phyloP scores from a whole-genome alignment of 1,140 invertebrate genomes.

The Chelonus insularis region DNA sequence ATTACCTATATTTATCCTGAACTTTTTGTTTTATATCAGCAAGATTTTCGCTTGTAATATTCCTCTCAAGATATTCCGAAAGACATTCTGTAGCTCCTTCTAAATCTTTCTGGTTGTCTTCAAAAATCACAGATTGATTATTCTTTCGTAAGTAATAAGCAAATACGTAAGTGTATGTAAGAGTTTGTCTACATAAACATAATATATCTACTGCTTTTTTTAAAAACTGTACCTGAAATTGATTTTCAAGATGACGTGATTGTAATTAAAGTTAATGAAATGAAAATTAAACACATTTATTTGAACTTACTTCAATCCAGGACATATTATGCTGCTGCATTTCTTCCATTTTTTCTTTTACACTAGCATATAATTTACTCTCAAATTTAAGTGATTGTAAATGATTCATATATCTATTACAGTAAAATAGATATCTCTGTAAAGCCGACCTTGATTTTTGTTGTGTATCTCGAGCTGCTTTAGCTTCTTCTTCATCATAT shows the following conservation, averaged over 20 bases:
- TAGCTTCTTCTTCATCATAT: constrained; percentile 96
- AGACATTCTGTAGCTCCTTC: constrained; percentile 96
- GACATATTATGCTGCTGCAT: constrained; percentile 99
- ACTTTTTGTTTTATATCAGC: constrained; percentile 99
- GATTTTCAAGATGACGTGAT: not conserved
- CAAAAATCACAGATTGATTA: constrained; percentile 99
- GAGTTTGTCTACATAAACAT: constrained; percentile 94
- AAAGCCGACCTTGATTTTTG: constrained; percentile 89
- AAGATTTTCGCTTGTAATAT: constrained; percentile 97
- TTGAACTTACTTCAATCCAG: constrained; percentile 89
- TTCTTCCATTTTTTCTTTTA: constrained; percentile 98
- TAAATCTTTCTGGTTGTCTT: constrained; percentile 98
- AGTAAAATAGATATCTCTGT: constrained; percentile 97
- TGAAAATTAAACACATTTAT: not conserved
- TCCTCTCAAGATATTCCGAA: constrained; percentile 96
- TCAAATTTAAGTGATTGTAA: constrained; percentile 99
- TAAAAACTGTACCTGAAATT: constrained; percentile 85
- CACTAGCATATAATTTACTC: constrained; percentile 90
- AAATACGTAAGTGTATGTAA: constrained; percentile 99
- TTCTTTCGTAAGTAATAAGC: constrained; percentile 97
- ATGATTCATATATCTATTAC: constrained; percentile 99
- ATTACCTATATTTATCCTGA: constrained; percentile 96
- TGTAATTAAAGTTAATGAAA: not conserved
- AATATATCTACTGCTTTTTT: constrained; percentile 98
- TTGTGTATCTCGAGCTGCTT: constrained; percentile 93